Evolutionary conservation across 2,797 vertebrate genomes (phyloP).

Genomic region (Girardinus metallicus): DNA sequence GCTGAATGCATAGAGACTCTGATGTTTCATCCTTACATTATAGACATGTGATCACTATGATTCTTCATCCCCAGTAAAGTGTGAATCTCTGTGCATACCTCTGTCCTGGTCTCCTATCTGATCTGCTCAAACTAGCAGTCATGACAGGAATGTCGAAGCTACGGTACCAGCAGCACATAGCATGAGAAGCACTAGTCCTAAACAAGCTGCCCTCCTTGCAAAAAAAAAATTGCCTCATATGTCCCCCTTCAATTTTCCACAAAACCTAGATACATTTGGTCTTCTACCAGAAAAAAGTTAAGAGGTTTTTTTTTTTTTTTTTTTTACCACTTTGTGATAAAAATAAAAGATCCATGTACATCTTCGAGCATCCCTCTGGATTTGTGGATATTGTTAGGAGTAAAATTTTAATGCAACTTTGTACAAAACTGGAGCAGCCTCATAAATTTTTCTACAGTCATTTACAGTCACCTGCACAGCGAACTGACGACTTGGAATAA

Average conservation of each 20-base stretch:
- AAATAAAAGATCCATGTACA: not conserved
- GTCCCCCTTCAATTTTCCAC: not conserved
- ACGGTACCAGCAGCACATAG: not conserved
- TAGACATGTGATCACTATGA: not conserved
- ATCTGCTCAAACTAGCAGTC: slow-evolving; percentile 59
- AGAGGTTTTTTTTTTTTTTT: not conserved
- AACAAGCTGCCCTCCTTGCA: not conserved
- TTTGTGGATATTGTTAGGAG: not conserved
- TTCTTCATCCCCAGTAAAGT: not conserved
- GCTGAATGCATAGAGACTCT: not conserved
- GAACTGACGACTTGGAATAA: not conserved
- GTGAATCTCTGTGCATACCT: slow-evolving; percentile 9
- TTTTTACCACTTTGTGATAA: not conserved
- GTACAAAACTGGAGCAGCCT: not conserved
- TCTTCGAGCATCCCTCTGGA: not conserved
- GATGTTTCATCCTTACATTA: not conserved
- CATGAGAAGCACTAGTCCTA: not conserved
- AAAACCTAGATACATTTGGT: not conserved
- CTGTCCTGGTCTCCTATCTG: slow-evolving; percentile 8
- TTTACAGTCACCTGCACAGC: not conserved
- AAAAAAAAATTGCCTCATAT: not conserved
- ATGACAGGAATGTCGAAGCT: slow-evolving; percentile 41
- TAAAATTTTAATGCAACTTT: not conserved
- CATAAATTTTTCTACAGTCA: not conserved
- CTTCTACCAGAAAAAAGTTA: not conserved